These are phyloP conservation scores for Amia ocellicauda DNA, from an alignment of 2,113 vertebrate genomes.

Conservation along the genomic window DNA sequence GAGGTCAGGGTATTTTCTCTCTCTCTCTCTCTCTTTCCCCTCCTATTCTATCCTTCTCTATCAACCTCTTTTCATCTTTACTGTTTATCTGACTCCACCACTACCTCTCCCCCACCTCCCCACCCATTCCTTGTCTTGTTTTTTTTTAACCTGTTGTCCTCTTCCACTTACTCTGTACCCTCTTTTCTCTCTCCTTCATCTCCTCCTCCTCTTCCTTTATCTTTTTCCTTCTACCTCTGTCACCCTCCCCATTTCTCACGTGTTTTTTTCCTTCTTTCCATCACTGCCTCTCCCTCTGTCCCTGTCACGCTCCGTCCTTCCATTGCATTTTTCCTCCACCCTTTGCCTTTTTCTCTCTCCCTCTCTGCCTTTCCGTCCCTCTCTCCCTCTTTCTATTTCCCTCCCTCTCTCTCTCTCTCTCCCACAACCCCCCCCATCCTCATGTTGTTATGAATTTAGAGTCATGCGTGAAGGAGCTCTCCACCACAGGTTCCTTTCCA, in stretches of 20 bases:
- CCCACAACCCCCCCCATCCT: too few relatives aligned
- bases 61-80: conserved; percentile 18
- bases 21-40: conserved; percentile 32
- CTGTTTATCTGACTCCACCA: conserved; percentile 3
- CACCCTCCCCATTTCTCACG: neutral
- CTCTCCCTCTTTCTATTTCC: conserved; percentile 21
- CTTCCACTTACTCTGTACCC: too few relatives aligned
- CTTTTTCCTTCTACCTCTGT: neutral
- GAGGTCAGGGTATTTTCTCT: conserved; percentile 12
- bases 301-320: conserved; percentile 13
- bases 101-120: neutral
- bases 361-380: conserved; percentile 5
- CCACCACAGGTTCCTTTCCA: conserved; percentile 19
- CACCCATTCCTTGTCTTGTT: too few relatives aligned
- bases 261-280: neutral
- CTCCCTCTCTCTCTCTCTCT: conserved; percentile 7
- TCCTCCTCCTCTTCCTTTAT: neutral
- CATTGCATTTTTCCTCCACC: conserved; percentile 1
- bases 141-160: too few relatives aligned
- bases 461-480: conserved; percentile 24
- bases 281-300: neutral
- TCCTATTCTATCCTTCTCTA: conserved; percentile 18
- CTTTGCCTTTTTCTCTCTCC: neutral
- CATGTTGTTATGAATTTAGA: neutral
- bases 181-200: conserved; percentile 24